These are phyloP conservation scores for Panonychus citri DNA, from an alignment of 1,140 invertebrate species.

Conservation along the genomic window DNA sequence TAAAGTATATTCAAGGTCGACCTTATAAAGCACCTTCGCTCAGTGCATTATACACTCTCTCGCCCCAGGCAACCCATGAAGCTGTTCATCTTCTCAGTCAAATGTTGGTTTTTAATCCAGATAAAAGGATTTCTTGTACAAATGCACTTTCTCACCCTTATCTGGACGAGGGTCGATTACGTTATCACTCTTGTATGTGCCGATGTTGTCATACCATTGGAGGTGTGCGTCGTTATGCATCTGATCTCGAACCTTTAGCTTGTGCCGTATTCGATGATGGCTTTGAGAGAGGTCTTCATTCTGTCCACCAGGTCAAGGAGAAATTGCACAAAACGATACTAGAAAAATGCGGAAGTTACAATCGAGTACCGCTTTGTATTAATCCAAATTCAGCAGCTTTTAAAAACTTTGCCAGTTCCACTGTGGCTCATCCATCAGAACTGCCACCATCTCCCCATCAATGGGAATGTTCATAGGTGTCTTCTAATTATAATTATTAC, in stretches of 20 bases:
- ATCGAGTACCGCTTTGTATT: conserved; percentile 86
- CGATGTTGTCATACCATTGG: conserved; percentile 58
- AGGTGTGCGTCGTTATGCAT: conserved; percentile 54
- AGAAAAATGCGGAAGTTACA: conserved; percentile 67
- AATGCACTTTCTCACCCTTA: conserved; percentile 89
- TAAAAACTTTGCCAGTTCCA: conserved; percentile 96
- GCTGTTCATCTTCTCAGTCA: conserved; percentile 90
- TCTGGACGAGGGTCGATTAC: conserved; percentile 81
- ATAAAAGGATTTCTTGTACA: conserved; percentile 75
- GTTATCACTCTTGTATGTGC: conserved; percentile 99
- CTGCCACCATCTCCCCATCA: conserved; percentile 87
- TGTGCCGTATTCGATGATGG: conserved; percentile 67
- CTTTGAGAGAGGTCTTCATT: conserved; percentile 78
- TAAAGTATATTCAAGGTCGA: conserved; percentile 68
- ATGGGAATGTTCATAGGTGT: conserved; percentile 46
- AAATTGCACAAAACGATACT: conserved; percentile 95
- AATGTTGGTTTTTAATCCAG: conserved; percentile 93
- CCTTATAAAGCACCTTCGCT: conserved; percentile 67
- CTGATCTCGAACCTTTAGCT: conserved; percentile 76
- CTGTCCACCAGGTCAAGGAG: conserved; percentile 84
- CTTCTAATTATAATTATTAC: too few species aligned
- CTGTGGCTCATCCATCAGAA: conserved; percentile 87
- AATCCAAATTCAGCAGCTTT: conserved; percentile 97
- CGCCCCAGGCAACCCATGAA: conserved; percentile 78
- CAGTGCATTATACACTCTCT: conserved; percentile 69